phyloP scores from a whole-genome alignment of 2,113 vertebrate species.

The Xerus inauris region DNA sequence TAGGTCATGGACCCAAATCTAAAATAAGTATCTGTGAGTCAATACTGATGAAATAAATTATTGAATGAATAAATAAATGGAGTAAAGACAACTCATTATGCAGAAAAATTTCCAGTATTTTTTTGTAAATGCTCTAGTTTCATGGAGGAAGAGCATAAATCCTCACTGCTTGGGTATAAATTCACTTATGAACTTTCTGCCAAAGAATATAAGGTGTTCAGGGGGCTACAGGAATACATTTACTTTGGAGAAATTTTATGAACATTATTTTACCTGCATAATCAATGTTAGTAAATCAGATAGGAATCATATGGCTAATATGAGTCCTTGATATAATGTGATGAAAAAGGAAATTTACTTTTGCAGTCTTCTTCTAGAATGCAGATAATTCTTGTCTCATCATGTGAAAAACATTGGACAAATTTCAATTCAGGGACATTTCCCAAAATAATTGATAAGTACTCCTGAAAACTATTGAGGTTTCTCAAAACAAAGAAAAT shows the following conservation, averaged over 20 bases:
- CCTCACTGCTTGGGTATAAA: too few relatives aligned
- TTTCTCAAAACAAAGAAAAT: neutral
- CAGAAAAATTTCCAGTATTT: neutral
- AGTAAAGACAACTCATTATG: neutral
- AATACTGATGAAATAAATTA: neutral
- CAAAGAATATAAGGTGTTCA: neutral
- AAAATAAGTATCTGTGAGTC: neutral
- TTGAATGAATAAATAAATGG: neutral
- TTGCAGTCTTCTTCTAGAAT: neutral
- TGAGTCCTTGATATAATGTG: neutral
- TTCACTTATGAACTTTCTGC: neutral
- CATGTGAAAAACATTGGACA: neutral
- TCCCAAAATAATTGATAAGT: neutral
- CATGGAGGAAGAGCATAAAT: neutral
- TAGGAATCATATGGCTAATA: neutral
- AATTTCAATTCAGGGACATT: neutral
- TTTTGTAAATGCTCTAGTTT: neutral
- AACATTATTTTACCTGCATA: neutral
- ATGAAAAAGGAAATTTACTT: neutral
- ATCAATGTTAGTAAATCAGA: neutral
- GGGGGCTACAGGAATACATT: neutral
- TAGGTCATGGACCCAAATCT: fast-evolving
- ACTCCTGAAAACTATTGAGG: neutral
- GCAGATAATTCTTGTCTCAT: neutral
- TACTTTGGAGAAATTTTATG: neutral